Evolutionary conservation across 2,888 invertebrate genomes (phyloP).

Genomic region (Dynastes maya): DNA sequence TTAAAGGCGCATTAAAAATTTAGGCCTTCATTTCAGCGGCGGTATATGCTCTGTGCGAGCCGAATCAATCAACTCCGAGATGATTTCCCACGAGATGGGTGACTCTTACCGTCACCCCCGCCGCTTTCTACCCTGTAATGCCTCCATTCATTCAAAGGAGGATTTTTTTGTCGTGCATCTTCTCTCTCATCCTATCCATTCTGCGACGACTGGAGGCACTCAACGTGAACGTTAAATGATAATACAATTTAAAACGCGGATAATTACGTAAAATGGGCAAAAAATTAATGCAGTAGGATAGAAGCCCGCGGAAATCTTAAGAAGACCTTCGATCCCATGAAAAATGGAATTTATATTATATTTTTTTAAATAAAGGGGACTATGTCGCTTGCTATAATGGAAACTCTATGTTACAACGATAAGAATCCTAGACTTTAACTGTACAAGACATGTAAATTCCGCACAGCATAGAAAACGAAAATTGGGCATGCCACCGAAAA

Average conservation of each 20-base stretch:
- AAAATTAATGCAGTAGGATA: background rate
- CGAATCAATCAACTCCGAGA: constrained; percentile 40
- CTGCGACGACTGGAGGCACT: constrained; percentile 26
- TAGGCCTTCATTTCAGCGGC: constrained; percentile 20
- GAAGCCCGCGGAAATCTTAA: background rate
- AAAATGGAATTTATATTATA: background rate
- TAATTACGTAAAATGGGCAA: constrained; percentile 31
- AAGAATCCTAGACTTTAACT: constrained; percentile 2
- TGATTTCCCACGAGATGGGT: constrained; percentile 42
- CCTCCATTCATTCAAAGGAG: background rate
- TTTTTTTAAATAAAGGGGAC: background rate
- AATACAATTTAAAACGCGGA: constrained; percentile 28
- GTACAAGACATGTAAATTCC: too few species aligned
- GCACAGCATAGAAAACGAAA: too few species aligned
- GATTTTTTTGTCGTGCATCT: constrained; percentile 22
- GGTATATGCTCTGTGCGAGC: constrained; percentile 26
- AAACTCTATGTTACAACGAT: background rate
- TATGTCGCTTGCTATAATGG: constrained; percentile 15
- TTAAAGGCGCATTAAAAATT: constrained; percentile 40
- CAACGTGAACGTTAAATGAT: constrained; percentile 29
- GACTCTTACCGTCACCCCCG: constrained; percentile 1
- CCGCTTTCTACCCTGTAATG: background rate
- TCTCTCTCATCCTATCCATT: background rate
- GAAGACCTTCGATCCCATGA: background rate
- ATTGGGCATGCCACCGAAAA: too few species aligned